Percentiles rank a stretch among this genome's conserved stretches.
Conservation (phyloP, 2,888 invertebrate species). For the Lydus trimaculatus region DNA sequence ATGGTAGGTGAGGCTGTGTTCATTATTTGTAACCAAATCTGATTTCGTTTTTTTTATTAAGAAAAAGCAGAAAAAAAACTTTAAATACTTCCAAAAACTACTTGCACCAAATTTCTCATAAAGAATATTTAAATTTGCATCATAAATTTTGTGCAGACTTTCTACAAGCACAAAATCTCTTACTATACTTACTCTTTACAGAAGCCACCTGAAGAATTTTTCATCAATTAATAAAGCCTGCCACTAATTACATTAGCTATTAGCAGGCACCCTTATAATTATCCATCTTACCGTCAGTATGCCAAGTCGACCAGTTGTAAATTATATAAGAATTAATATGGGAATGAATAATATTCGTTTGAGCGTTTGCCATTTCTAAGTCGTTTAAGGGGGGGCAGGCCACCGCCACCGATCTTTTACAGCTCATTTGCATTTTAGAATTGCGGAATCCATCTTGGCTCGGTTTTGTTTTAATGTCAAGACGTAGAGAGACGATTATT, state of each 20-base stretch:
- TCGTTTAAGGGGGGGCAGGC: conserved; percentile 26
- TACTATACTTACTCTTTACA: neutral
- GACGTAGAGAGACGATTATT: conserved; percentile 51
- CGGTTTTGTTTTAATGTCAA: conserved; percentile 56
- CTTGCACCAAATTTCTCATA: neutral
- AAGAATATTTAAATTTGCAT: neutral
- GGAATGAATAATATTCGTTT: conserved; percentile 43
- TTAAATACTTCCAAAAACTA: neutral
- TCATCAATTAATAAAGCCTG: conserved; percentile 55
- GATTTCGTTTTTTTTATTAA: neutral
- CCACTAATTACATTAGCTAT: conserved; percentile 58
- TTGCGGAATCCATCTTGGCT: conserved; percentile 56
- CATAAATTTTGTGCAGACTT: neutral
- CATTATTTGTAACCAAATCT: conserved; percentile 10
- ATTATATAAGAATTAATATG: conserved; percentile 50
- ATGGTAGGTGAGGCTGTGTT: conserved; percentile 8
- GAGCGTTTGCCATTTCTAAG: conserved; percentile 47
- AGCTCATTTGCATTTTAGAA: conserved; percentile 61
- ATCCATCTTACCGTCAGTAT: conserved; percentile 53
- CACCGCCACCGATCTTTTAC: conserved; percentile 54
- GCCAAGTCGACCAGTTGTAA: conserved; percentile 46
- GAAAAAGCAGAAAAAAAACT: too few species aligned
- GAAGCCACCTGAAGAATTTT: conserved; percentile 55
- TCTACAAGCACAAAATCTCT: too few species aligned
- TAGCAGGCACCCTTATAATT: conserved; percentile 55